phyloP scores from a whole-genome alignment of 1,140 invertebrate species.

The Trachymyrmex septentrionalis region DNA sequence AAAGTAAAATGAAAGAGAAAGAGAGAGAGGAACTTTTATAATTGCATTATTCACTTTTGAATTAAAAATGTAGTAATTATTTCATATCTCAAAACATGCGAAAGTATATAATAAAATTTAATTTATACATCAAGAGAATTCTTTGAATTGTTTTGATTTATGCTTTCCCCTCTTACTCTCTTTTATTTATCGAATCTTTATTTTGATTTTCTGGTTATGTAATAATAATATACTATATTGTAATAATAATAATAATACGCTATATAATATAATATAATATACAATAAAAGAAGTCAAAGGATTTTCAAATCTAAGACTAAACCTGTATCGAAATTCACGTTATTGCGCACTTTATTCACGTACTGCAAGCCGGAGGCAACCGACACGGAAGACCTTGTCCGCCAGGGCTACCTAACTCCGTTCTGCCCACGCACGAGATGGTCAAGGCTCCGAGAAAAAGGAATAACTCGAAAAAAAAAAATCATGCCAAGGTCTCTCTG shows the following conservation, averaged over 20 bases:
- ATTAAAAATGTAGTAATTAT: background rate
- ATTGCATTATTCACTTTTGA: conserved; percentile 5
- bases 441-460: conserved; percentile 44
- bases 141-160: conserved; percentile 17
- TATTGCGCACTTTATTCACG: conserved; percentile 51
- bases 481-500: conserved; percentile 57
- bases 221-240: background rate
- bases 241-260: background rate
- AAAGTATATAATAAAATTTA: background rate
- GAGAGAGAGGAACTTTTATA: background rate
- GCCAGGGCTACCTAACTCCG: conserved; percentile 71
- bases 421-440: conserved; percentile 71
- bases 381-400: conserved; percentile 75
- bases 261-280: background rate
- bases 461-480: conserved; percentile 48
- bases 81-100: background rate
- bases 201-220: background rate
- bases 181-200: background rate
- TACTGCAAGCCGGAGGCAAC: conserved; percentile 66
- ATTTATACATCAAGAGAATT: background rate
- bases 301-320: background rate
- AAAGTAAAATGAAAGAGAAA: background rate
- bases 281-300: background rate
- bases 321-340: conserved; percentile 1
- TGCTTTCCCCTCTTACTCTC: background rate